These are phyloP conservation scores for Calliphora vicina DNA, from an alignment of 1,140 invertebrate genomes.

Conservation along the genomic window DNA sequence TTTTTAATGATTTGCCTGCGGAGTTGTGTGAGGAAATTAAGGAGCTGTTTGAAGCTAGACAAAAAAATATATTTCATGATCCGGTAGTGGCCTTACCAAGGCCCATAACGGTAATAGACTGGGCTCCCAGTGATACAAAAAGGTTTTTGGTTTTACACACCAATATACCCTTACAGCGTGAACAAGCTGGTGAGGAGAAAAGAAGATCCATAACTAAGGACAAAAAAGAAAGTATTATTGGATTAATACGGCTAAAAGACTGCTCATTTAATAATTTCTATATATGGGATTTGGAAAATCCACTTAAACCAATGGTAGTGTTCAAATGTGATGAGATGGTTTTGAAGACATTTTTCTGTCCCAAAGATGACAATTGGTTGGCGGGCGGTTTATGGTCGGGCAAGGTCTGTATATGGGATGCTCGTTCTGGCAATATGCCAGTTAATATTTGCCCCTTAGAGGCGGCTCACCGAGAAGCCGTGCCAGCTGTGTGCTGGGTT, in stretches of 20 bases:
- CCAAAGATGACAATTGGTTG: slow-evolving; percentile 81
- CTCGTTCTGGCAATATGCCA: slow-evolving; percentile 69
- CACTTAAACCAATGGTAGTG: slow-evolving; percentile 77
- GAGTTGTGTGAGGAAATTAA: slow-evolving; percentile 46
- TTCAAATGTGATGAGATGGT: slow-evolving; percentile 74
- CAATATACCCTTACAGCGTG: neutral
- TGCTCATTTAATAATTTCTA: slow-evolving; percentile 64
- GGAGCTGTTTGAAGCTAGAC: slow-evolving; percentile 44
- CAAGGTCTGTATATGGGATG: slow-evolving; percentile 80
- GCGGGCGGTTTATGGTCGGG: slow-evolving; percentile 84
- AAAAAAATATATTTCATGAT: slow-evolving; percentile 53
- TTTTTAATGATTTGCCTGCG: slow-evolving; percentile 70
- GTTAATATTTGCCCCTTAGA: slow-evolving; percentile 67
- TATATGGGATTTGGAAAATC: slow-evolving; percentile 89
- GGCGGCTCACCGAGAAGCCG: slow-evolving; percentile 75
- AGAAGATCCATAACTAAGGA: no score
- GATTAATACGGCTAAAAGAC: neutral
- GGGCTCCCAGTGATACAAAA: slow-evolving; percentile 79
- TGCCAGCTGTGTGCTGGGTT: slow-evolving; percentile 76
- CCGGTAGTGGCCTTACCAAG: slow-evolving; percentile 55
- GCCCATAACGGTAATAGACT: slow-evolving; percentile 73
- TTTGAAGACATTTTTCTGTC: slow-evolving; percentile 82
- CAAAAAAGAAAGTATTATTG: neutral
- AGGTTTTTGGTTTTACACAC: slow-evolving; percentile 59
- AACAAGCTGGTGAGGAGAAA: neutral